Evolutionary conservation across 2,888 invertebrate species (phyloP), one percentile per base, ranked within the genome.

Genomic region (Ennomos erosarius): DNA sequence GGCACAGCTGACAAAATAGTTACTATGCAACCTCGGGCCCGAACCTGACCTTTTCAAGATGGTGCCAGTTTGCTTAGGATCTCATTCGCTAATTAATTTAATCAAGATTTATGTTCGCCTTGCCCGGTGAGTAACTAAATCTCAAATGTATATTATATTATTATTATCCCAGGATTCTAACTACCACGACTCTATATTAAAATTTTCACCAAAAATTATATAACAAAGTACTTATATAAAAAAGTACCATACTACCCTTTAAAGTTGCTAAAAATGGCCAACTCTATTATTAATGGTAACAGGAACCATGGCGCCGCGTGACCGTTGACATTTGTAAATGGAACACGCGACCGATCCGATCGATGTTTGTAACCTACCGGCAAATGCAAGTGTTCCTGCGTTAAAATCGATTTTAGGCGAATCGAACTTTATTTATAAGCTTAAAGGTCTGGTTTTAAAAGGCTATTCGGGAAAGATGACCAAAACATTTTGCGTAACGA

Each of bases 281-380:
- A 36, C 37, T 10, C 50, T 35, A 35, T 44, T 26, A 51, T 43
- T 8, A 43, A 36, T 51, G 43, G 51, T 37, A n/a, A 44, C 40
- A 51, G 57, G 46, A 46, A 56, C 36, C 10, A 13, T 35, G 48
- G 48, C 53, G 58, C 53, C 53, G 37, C 49, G 51, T 57, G 42
- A 57, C 47, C 46, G 13, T 26, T 59, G 53, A 53, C 58, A 59
- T 59, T 54, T 49, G 49, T 44, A 44, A 53, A 53, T 49, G 53
- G 39, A 11, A 44, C 53, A 49, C 44, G 40, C 40, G 44, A 45
- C 39, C 9, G 26, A 1, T 38, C 9, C 16, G 55, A 47, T 48
- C 58, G 13, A 53, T 59, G 49, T 59, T 59, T 49, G 58, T 59
- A 53, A 53, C 53, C 34, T 38, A 43, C 37, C 40, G 33, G 57